Evolutionary conservation across 2,888 invertebrate genomes (phyloP), one percentile per base, ranked within the genome.

Genomic region (Metalampra italica): DNA sequence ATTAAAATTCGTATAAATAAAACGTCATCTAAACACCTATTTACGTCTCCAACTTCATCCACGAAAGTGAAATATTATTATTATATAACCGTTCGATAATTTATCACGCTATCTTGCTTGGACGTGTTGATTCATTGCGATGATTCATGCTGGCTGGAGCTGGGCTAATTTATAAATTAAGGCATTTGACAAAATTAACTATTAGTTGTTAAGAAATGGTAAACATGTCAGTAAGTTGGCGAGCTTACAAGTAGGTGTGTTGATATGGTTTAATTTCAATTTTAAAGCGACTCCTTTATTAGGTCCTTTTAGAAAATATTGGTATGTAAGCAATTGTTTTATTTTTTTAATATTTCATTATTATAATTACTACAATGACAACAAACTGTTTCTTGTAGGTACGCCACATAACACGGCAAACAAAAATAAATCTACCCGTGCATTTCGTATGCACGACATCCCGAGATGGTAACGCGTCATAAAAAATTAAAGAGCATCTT

Each of bases 121-220:
- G 71, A 73, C 75, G 66, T 66, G 69, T 76, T 81, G 78, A 84
- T 82, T 76, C 75, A 79, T 81, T 72, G 66, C 48, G 47, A 68
- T 81, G 83, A 82, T 78, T 82, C 77, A 81, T 77, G 9, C 14
- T 37, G 37, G 9, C n/a, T 64, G 57, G 47, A 43, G 45, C 51
- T 50, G 49, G 49, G 39, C 46, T 54, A 57, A 62, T 59, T 58
- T 60, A 53, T 61, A 53, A 50, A 54, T 41, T 43, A 14, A 46
- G 53, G 59, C 69, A 75, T 81, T 82, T 77, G 78, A 78, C 78
- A 79, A 83, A 77, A 79, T 77, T 77, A 76, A 64, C 72, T 74
- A 81, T 81, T 78, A 72, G 68, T 66, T 75, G 69, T 77, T 75
- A 69, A 72, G 66, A 76, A 79, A 82, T 65, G 53, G 62, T 78